Evolutionary conservation across 1,140 invertebrate species (phyloP), one percentile per base, ranked within the genome.

Genomic region (Drosophila teissieri): DNA sequence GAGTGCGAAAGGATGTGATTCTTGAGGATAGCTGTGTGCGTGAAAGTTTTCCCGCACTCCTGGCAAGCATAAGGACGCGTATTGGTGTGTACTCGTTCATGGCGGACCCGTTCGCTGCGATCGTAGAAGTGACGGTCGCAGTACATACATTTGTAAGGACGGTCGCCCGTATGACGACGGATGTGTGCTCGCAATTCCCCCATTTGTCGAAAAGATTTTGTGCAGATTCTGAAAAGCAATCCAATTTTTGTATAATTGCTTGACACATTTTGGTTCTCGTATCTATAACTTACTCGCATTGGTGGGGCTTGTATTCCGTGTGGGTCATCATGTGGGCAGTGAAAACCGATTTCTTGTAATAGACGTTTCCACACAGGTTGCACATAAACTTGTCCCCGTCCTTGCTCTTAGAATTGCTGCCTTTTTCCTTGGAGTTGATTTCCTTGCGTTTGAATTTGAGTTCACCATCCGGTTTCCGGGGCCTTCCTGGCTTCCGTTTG

Each of bases 41-140:
- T 94, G 52, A 94, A 94, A 4, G 93, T 93, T 73, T 94, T 94
- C 1, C 93, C 94, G 69, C 94, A 94, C 67, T 93, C 93, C 15
- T 90, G 91, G 72, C 94, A 94, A 64, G 93, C 93, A 61, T 94
- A 94, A 0, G 94, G 94, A 8, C 94, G 81, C 14, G 94, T 93
- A 58, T 94, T 94, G 6, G 94, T 94, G 78, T 94, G 94, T 22
- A 94, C 94, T 10, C 90, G 68, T 37, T 92, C 91, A 45, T 92
- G 91, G 8, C 88, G 72, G 15, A 86, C 65, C 45, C 82, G 76
- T 46, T 91, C 91, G 54, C 91, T 92, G 0, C 91, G 80, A 37
- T 92, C 91, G 31, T 86, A 91, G 31, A 92, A 92, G 36, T 86
- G 79, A 0, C 91, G 80, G 4, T 91, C 88, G 40, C 91, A 92